Evolutionary conservation across 2,888 invertebrate genomes (phyloP).

Genomic region (Pseudococcus jackbeardsleyi): DNA sequence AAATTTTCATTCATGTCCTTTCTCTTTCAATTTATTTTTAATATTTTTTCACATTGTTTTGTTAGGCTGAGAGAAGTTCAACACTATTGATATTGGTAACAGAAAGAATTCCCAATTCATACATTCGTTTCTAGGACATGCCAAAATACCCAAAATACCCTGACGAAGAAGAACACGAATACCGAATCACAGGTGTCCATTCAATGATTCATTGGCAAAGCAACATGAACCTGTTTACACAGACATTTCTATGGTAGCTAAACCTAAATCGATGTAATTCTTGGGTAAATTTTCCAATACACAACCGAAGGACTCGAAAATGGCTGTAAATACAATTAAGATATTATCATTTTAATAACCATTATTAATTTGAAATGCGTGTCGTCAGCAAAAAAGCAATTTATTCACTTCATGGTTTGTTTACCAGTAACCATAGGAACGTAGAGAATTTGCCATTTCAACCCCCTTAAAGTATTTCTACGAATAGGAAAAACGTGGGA

Average conservation of each 20-base stretch:
- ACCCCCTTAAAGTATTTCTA: conserved; percentile 25
- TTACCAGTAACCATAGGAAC: conserved; percentile 57
- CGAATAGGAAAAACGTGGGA: conserved; percentile 43
- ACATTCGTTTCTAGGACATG: no score
- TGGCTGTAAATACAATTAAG: conserved; percentile 26
- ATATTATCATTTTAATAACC: conserved; percentile 61
- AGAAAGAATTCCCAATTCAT: no score
- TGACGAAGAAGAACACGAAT: no score
- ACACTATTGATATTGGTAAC: no score
- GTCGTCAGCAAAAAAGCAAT: conserved; percentile 61
- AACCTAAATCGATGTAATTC: neutral
- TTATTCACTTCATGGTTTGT: conserved; percentile 54
- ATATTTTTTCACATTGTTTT: no score
- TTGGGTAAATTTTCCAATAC: neutral
- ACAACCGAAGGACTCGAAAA: neutral
- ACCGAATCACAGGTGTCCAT: neutral
- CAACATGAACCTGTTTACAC: neutral
- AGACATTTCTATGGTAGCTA: neutral
- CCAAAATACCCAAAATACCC: no score
- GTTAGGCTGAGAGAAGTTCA: no score
- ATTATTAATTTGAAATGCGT: conserved; percentile 63
- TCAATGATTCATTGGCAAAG: neutral
- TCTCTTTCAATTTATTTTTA: no score
- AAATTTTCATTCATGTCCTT: no score
- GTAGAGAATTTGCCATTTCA: conserved; percentile 28